These are phyloP conservation scores for Anguilla marmorata DNA, from an alignment of 2,797 vertebrate species.

Conservation along the genomic window DNA sequence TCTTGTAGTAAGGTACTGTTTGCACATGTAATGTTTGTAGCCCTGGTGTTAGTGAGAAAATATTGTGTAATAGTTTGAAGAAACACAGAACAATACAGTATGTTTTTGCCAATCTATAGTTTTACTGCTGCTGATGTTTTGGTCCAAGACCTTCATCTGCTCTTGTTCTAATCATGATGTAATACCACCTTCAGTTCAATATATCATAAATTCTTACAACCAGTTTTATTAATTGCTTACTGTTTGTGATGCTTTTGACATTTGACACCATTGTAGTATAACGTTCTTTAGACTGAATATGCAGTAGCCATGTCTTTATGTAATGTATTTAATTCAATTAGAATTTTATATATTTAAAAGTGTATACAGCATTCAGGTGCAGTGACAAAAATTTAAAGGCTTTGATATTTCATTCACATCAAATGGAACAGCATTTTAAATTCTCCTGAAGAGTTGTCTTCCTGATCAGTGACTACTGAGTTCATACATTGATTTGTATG, in stretches of 20 bases:
- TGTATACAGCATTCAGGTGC: neutral
- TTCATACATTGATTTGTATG: slow-evolving; percentile 30
- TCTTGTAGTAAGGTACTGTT: too few relatives aligned
- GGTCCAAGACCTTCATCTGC: too few relatives aligned
- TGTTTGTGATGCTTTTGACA: neutral
- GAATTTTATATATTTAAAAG: neutral
- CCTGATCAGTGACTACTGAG: neutral
- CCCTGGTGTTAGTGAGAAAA: too few relatives aligned
- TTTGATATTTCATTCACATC: slow-evolving; percentile 26
- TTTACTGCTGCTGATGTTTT: too few relatives aligned
- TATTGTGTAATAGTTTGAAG: too few relatives aligned
- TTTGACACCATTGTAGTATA: neutral
- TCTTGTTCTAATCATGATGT: too few relatives aligned
- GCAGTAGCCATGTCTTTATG: neutral
- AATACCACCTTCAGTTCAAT: neutral
- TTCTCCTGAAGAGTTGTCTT: neutral
- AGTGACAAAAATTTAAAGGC: neutral
- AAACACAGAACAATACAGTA: too few relatives aligned
- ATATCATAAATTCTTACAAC: neutral
- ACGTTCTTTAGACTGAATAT: neutral
- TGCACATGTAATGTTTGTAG: too few relatives aligned
- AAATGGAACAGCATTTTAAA: slow-evolving; percentile 18
- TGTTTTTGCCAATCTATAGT: too few relatives aligned
- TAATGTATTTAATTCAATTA: neutral
- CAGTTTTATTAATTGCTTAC: neutral